phyloP scores from a whole-genome alignment of 2,113 vertebrate species.

The Dendropsophus ebraccatus region DNA sequence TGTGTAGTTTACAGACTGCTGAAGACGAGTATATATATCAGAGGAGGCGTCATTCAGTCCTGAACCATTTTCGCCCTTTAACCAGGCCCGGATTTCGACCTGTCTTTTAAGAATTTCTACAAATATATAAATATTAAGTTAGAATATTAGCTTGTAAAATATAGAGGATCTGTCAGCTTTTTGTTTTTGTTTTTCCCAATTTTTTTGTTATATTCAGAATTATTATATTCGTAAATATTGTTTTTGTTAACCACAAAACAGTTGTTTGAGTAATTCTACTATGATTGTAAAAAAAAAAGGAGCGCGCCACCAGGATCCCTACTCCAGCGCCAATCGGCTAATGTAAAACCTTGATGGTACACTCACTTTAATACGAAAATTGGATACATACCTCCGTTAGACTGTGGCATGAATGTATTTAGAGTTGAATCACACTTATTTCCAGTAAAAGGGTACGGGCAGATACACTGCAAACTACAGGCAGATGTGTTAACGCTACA shows the following conservation, averaged over 20 bases:
- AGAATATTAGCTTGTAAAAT: no score
- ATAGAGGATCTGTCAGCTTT: no score
- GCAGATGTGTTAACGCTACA: constrained; percentile 52
- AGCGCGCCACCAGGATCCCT: no score
- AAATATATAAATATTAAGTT: no score
- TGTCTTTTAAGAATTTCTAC: constrained; percentile 18
- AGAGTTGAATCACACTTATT: constrained; percentile 62
- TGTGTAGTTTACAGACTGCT: constrained; percentile 29
- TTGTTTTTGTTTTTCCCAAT: no score
- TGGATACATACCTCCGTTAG: constrained; percentile 24
- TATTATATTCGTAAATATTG: no score
- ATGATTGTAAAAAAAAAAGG: no score
- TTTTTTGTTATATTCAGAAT: no score
- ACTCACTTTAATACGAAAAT: background rate
- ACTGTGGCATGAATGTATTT: constrained; percentile 60
- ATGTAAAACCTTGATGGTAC: no score
- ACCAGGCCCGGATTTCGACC: constrained; percentile 20
- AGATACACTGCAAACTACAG: constrained; percentile 60
- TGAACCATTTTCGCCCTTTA: constrained; percentile 36
- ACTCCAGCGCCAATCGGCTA: no score
- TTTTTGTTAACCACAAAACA: no score
- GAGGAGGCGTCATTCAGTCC: constrained; percentile 3
- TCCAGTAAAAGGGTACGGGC: constrained; percentile 61
- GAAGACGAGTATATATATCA: constrained; percentile 4
- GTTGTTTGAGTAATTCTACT: no score